Base-by-base conservation (phyloP, 2,888 invertebrate genomes). In the Thysanoteuthis rhombus region DNA sequence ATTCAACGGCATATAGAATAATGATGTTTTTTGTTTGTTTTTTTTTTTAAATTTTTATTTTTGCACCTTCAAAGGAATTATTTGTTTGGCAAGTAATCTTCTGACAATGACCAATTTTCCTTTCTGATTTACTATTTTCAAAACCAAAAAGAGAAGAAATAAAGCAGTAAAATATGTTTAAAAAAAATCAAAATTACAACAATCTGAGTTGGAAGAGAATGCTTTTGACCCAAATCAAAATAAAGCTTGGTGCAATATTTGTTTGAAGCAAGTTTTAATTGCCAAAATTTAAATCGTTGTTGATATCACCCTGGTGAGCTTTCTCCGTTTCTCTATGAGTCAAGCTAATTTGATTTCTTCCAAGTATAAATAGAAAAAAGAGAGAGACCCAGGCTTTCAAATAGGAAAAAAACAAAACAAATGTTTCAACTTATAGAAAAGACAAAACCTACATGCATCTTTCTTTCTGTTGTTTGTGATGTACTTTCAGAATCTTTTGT, bases 381-480 rank as follows among this genome's bases (percentile, higher is more conserved):
- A 75, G 75, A 75, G 16, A 75, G 52, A n/a, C 75, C n/a, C 12
- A 75, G 75, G 75, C 8, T 75, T n/a, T n/a, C 32, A 10, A 32
- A 75, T 75, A 75, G 32, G 12, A 75, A 75, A 75, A 58, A 58
- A 58, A 28, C 32, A 32, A 75, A 52, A 75, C 75, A 75, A 75
- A 75, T 75, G 75, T 75, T 75, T 75, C 75, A 75, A 75, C 75
- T n/a, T 75, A n/a, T 75, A 75, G n/a, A 75, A 75, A 75, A 75
- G n/a, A 52, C 32, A 75, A 75, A 58, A 75, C 12, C 75, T n/a
- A 75, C 75, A 75, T 75, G n/a, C 75, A 75, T 75, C n/a, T 75
- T 32, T 75, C 75, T 75, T 75, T 10, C 75, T 75, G n/a, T 75
- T 75, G 75, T 75, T 75, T n/a, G 75, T 75, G 75, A 75, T 75